Base-by-base conservation (phyloP, 2,888 invertebrate species). In the Lasioglossum pauxillum region DNA sequence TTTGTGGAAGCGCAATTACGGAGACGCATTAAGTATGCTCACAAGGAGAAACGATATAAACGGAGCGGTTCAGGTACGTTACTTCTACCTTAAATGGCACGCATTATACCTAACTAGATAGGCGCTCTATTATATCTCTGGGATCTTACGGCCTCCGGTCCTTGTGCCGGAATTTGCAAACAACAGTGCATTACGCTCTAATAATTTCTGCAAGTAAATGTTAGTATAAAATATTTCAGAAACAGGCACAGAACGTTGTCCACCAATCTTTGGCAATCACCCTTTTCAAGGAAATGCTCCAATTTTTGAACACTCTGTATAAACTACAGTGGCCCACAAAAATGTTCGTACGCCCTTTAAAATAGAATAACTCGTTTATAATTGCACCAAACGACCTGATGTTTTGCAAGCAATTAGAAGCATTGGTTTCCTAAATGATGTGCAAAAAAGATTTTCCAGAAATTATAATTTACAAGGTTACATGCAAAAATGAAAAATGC, bases 1-100 rank as follows among this genome's bases (percentile, higher is more conserved):
- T 79, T 74, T 75, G 82, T 74, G 72, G 77, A 79, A 69, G 49
- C 23, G 82, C 75, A 87, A 87, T 86, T 86, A 87, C 72, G 87
- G 72, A 38, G 82, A 75, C 69, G 75, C 86, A 78, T 87, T 78
- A 83, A 87, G 72, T 76, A 86, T 69, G 73, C 82, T 53, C 41
- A 80, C 67, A 35, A 73, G 72, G 44, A 85, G 79, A 77, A 79
- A 77, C 82, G 86, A 82, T 79, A 79, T 79, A 77, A 79, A 69
- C 85, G 76, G 49, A 75, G 27, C 73, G 76, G 72, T 80, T 85
- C 86, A 31, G 77, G 49, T 77, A 80, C 82, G 82, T 80, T 80
- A 74, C 76, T 49, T 67, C 57, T 19, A 75, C 74, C 77, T 82
- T 44, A 82, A 82, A 80, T 78, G 86, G 83, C 72, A 75, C 71